Evolutionary conservation across 2,113 vertebrate species (phyloP), one percentile per base, ranked within the genome.

Genomic region (Apteryx owenii): DNA sequence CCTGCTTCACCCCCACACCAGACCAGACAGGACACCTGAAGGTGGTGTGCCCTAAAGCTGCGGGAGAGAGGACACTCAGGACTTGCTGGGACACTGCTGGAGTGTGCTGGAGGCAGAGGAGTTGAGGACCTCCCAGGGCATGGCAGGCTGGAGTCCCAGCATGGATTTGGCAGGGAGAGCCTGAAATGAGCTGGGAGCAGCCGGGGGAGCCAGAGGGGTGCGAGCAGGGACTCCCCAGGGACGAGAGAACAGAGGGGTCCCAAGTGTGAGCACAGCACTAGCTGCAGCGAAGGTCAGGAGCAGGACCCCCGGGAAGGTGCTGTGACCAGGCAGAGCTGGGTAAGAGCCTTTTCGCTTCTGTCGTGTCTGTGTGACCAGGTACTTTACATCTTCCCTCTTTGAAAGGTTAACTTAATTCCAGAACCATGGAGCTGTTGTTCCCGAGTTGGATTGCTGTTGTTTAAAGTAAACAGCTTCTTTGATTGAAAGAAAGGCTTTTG

Each of bases 1-100:
- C 11, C 18, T 0, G 0, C 58, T 36, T 50, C 26, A 46, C n/a
- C 28, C 15, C n/a, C 4, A 5, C 6, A 33, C 29, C 1, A 3
- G 31, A 88, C 42, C 62, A 80, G 42, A 36, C 40, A 92, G 61
- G 48, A 9, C 54, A 70, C 73, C 65, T 75, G 16, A 82, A 71
- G 29, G 36, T 6, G 42, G 12, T 26, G 73, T 90, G 53, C n/a
- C 18, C 73, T 69, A 65, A 77, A 84, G 73, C 14, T 64, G n/a
- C 20, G 61, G 25, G 70, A 85, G 44, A 65, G 14, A 61, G 20
- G 68, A n/a, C 14, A 15, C 44, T 46, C 44, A 46, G 44, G 44
- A 5, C 44, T 46, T 14, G 36, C 44, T 46, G 46, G 46, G 46
- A 9, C 46, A 48, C 46, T 12, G 7, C 46, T 19, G 7, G 18